Conservation (phyloP, 2,113 vertebrate genomes). For the Spilogale gracilis region DNA sequence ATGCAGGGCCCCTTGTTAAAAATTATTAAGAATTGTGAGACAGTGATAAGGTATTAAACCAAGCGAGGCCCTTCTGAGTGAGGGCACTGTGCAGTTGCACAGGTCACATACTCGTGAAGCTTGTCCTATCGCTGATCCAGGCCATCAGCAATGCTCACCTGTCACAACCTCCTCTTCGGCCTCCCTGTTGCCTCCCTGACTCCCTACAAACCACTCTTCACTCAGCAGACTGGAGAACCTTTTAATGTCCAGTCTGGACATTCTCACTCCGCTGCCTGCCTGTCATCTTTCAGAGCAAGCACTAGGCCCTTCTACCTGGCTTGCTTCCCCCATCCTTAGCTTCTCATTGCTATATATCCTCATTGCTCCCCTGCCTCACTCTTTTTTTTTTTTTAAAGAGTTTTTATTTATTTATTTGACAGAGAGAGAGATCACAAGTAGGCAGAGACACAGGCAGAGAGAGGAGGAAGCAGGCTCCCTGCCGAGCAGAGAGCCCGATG, state of each 20-base stretch:
- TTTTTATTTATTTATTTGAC: no score
- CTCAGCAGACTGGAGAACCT: neutral
- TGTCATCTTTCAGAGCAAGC: neutral
- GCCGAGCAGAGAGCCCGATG: no score
- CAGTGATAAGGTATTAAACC: neutral
- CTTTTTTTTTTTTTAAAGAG: no score
- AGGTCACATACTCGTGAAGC: neutral
- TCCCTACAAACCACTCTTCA: neutral
- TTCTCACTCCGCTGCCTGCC: neutral
- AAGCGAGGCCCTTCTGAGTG: neutral
- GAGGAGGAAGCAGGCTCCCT: no score
- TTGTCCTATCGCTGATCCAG: neutral
- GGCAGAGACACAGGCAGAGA: no score
- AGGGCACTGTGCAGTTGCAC: neutral
- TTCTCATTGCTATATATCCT: no score
- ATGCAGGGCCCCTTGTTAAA: neutral
- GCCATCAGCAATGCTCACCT: neutral
- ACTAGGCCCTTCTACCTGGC: neutral
- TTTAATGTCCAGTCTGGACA: neutral
- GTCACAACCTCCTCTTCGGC: neutral
- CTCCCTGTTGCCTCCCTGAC: neutral
- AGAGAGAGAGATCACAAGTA: no score
- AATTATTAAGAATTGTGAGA: conserved; percentile 34
- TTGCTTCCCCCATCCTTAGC: neutral
- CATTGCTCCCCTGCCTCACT: neutral